Evolutionary conservation across 2,797 vertebrate genomes (phyloP).

Genomic region (Anniella stebbinsi): DNA sequence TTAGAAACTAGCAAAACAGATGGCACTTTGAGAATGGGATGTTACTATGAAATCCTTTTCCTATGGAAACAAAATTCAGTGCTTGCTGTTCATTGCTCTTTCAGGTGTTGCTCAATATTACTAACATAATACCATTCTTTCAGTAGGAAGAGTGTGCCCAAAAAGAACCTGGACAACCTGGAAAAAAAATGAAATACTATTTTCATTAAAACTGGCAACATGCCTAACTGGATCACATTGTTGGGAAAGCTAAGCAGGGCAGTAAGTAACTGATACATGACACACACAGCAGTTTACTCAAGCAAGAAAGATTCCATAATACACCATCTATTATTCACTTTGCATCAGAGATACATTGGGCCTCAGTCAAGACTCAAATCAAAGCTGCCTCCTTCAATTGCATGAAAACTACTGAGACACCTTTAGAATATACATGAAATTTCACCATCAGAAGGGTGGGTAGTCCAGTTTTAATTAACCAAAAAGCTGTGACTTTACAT

Average conservation of each 20-base stretch:
- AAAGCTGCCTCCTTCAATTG: not conserved
- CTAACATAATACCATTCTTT: conserved; percentile 68
- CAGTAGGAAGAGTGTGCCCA: conserved; percentile 54
- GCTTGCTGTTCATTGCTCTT: conserved; percentile 66
- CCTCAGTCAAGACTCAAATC: not conserved
- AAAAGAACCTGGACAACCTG: conserved; percentile 49
- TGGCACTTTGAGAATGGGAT: conserved; percentile 61
- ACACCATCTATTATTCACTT: not conserved
- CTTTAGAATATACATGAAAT: not conserved
- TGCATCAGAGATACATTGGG: not conserved
- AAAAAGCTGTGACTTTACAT: not conserved
- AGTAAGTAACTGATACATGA: not conserved
- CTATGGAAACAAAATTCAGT: conserved; percentile 39
- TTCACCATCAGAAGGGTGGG: not conserved
- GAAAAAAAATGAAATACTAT: conserved; percentile 51
- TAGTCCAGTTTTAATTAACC: not conserved
- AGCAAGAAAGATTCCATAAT: not conserved
- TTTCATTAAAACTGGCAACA: conserved; percentile 52
- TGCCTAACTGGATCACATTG: not conserved
- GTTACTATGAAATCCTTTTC: conserved; percentile 46
- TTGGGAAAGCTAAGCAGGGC: conserved; percentile 7
- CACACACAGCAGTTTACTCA: not conserved
- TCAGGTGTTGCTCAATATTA: conserved; percentile 66
- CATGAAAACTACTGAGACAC: not conserved
- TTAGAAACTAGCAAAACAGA: conserved; percentile 69